Conservation (phyloP, 2,113 vertebrate species). For the Micronisus gabar region DNA sequence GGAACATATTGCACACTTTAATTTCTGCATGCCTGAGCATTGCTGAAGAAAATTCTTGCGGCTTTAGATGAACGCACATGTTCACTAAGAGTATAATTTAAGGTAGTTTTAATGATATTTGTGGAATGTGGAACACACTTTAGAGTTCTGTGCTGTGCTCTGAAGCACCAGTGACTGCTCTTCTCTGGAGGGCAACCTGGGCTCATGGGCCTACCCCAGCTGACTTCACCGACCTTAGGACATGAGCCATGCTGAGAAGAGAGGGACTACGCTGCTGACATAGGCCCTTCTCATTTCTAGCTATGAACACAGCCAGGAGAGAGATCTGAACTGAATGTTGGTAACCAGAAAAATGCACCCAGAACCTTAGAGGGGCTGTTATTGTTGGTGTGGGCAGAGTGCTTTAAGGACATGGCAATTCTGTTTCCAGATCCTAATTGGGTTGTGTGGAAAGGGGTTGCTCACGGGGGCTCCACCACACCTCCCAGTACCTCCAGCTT, state of each 20-base stretch:
- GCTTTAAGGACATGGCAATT: background rate
- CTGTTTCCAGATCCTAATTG: background rate
- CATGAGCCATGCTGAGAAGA: background rate
- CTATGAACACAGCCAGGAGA: background rate
- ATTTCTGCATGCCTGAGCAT: background rate
- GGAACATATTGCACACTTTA: background rate
- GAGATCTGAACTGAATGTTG: background rate
- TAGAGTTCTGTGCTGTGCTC: background rate
- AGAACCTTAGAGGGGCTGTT: background rate
- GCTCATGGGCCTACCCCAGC: background rate
- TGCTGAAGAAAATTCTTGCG: background rate
- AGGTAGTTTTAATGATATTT: background rate
- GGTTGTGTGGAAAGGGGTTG: background rate
- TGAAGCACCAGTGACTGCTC: background rate
- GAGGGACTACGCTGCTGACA: background rate
- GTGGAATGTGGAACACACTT: background rate
- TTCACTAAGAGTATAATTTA: background rate
- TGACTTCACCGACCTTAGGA: background rate
- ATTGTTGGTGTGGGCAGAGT: background rate
- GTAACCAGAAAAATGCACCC: background rate
- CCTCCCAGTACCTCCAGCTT: background rate
- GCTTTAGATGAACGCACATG: background rate
- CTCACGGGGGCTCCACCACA: background rate
- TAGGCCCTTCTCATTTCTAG: background rate
- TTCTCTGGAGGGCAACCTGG: background rate